These are phyloP conservation scores for Pogonomyrmex barbatus DNA, from an alignment of 1,140 invertebrate species.

Conservation along the genomic window DNA sequence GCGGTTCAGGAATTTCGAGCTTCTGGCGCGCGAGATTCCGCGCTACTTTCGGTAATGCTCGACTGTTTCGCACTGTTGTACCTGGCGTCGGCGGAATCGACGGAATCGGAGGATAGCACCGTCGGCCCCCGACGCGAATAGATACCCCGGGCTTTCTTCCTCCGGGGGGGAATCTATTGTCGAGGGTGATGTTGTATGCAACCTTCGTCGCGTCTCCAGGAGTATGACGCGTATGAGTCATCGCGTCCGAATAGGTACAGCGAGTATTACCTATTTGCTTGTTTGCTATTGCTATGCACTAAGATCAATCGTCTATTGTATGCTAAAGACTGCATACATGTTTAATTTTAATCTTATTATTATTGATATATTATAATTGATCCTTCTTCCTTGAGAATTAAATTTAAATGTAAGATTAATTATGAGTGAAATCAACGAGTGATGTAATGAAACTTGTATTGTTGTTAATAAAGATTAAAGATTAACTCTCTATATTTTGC, in stretches of 20 bases:
- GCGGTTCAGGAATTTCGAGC: constrained; percentile 69
- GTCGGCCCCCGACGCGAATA: neutral
- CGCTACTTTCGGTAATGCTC: constrained; percentile 60
- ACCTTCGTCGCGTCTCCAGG: neutral
- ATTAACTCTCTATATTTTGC: neutral
- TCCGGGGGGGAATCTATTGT: neutral
- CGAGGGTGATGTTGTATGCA: neutral
- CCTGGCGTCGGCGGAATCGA: constrained; percentile 37
- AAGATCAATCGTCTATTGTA: neutral
- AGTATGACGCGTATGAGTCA: neutral
- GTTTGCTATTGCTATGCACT: no score
- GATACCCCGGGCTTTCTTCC: neutral
- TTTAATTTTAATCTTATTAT: neutral
- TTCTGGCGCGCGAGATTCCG: constrained; percentile 45
- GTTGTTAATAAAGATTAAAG: neutral
- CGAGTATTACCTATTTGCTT: neutral
- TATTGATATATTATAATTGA: neutral
- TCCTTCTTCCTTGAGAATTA: neutral
- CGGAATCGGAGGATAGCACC: constrained; percentile 34
- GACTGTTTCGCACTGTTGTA: constrained; percentile 55
- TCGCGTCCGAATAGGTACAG: neutral
- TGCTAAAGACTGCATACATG: neutral
- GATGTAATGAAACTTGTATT: neutral
- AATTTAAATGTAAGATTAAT: constrained; percentile 13
- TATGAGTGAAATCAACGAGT: neutral